A percentile compares a stretch with the other conserved stretches of the same genome.
Conservation (phyloP, 2,797 vertebrate species). For the Zenarchopterus dispar region DNA sequence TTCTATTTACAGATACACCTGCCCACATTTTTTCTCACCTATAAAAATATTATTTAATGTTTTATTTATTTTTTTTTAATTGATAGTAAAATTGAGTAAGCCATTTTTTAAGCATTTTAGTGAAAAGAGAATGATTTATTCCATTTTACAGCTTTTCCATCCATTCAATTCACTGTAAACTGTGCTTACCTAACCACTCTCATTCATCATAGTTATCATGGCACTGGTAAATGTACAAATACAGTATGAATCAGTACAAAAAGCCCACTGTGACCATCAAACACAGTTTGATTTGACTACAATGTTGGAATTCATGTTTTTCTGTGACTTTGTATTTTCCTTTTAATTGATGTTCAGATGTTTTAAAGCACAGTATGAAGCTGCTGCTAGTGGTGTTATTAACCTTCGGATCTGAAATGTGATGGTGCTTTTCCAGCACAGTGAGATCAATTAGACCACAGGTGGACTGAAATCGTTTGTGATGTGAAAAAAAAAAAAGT, state of each 20-base stretch:
- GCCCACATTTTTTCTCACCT: conserved; percentile 88
- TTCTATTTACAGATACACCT: conserved; percentile 95
- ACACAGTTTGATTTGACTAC: conserved; percentile 38
- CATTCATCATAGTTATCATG: conserved; percentile 34
- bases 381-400: background rate
- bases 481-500: conserved; percentile 21
- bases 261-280: conserved; percentile 35
- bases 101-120: conserved; percentile 53
- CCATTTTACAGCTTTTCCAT: conserved; percentile 56
- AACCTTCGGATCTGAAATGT: conserved; percentile 22
- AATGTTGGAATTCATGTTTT: conserved; percentile 32
- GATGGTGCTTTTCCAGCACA: conserved; percentile 20
- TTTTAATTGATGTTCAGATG: conserved; percentile 1
- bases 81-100: conserved; percentile 83
- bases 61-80: conserved; percentile 64
- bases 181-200: conserved; percentile 80
- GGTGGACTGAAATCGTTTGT: conserved; percentile 27
- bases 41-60: conserved; percentile 97
- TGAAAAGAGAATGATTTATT: conserved; percentile 61
- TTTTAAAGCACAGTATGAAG: conserved; percentile 14
- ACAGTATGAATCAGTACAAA: conserved; percentile 41
- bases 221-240: conserved; percentile 49
- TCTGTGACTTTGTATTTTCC: conserved; percentile 34
- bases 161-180: conserved; percentile 67
- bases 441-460: conserved; percentile 16